These are phyloP conservation scores for Opisthocomus hoazin DNA, from an alignment of 2,113 vertebrate genomes.

Conservation along the genomic window DNA sequence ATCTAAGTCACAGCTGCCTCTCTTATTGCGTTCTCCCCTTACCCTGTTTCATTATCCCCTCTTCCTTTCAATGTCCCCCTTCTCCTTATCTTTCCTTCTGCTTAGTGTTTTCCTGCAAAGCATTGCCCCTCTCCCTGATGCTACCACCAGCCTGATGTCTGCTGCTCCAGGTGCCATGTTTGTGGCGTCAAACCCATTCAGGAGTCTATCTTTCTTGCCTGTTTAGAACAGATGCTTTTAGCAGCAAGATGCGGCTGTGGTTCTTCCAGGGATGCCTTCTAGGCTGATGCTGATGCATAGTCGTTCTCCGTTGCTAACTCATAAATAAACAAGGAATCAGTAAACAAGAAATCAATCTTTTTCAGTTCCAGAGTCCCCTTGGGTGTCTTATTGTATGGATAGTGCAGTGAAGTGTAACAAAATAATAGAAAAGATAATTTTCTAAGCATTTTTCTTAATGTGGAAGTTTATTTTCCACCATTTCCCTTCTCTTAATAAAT, in stretches of 20 bases:
- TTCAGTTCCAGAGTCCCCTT: not conserved
- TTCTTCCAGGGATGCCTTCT: not conserved
- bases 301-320: not conserved
- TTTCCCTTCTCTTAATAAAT: not conserved
- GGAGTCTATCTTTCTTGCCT: not conserved
- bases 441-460: not conserved
- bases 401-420: not conserved
- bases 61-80: not conserved
- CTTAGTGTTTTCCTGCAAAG: not conserved
- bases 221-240: not conserved
- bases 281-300: not conserved
- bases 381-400: not conserved
- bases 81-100: not conserved
- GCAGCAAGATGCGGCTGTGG: not conserved
- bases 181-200: not conserved
- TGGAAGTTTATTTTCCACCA: not conserved
- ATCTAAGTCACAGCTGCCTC: not conserved
- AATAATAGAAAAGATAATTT: not conserved
- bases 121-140: fast-evolving
- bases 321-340: not conserved
- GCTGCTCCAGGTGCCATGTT: not conserved
- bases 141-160: not conserved
- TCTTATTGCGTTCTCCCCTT: not conserved
- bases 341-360: not conserved
- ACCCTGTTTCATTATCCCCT: not conserved